These are phyloP conservation scores for Xylota sylvarum DNA, from an alignment of 2,888 invertebrate genomes.

Conservation along the genomic window DNA sequence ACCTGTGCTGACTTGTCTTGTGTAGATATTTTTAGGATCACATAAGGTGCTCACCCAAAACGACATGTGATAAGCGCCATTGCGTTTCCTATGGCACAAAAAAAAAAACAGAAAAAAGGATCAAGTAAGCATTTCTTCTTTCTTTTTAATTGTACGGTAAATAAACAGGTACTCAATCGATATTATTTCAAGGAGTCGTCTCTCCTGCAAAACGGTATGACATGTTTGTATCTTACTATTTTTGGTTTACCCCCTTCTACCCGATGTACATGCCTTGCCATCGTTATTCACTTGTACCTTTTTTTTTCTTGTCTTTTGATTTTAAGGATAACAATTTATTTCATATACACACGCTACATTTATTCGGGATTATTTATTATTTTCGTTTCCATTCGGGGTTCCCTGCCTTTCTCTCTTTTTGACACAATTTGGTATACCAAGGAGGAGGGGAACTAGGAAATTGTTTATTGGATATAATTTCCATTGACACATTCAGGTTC, in stretches of 20 bases:
- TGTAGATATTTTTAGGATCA: slow-evolving; percentile 59
- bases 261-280: slow-evolving; percentile 19
- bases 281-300: slow-evolving; percentile 60
- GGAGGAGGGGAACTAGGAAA: slow-evolving; percentile 11
- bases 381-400: slow-evolving; percentile 17
- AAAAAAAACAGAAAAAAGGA: slow-evolving; percentile 59
- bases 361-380: slow-evolving; percentile 67
- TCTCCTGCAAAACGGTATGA: slow-evolving; percentile 35
- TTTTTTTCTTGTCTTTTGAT: slow-evolving; percentile 41
- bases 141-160: slow-evolving; percentile 64
- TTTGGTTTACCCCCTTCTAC: slow-evolving; percentile 14
- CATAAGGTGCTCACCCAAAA: slow-evolving; percentile 60
- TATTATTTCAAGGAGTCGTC: slow-evolving; percentile 61
- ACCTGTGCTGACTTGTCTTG: slow-evolving; percentile 61
- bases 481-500: slow-evolving; percentile 55
- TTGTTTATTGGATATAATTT: slow-evolving; percentile 56
- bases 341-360: slow-evolving; percentile 72
- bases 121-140: slow-evolving; percentile 22
- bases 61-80: slow-evolving; percentile 74
- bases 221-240: slow-evolving; percentile 36
- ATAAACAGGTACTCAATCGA: slow-evolving; percentile 75
- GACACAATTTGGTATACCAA: slow-evolving; percentile 19
- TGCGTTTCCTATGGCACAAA: slow-evolving; percentile 45
- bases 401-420: slow-evolving; percentile 8
- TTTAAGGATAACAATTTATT: slow-evolving; percentile 73